Percentiles rank a stretch among this genome's conserved stretches.
These are phyloP conservation scores for Takifugu flavidus DNA, from an alignment of 2,113 vertebrate species.

Conservation along the genomic window DNA sequence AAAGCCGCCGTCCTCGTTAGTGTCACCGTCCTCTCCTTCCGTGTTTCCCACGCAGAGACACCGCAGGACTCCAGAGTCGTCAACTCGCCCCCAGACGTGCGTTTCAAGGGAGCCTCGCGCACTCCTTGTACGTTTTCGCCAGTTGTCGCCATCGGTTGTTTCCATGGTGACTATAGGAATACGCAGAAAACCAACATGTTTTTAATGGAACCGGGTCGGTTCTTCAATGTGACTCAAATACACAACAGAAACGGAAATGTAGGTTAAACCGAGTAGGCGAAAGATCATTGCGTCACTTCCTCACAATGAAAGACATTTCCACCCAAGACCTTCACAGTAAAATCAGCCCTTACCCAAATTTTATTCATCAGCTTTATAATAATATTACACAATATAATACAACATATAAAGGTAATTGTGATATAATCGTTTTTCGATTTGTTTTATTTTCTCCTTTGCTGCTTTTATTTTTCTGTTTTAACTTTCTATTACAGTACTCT, in stretches of 20 bases:
- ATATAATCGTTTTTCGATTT: too few species aligned
- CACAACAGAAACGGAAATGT: background rate
- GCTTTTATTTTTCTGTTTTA: too few species aligned
- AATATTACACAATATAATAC: too few species aligned
- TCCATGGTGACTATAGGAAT: conserved; percentile 38
- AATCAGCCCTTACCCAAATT: too few species aligned
- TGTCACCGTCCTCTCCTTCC: conserved; percentile 45
- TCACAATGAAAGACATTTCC: background rate
- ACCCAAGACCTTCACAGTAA: conserved; percentile 3
- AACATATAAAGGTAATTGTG: too few species aligned
- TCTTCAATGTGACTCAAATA: background rate
- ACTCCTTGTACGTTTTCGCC: conserved; percentile 51
- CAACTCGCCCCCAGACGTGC: conserved; percentile 18
- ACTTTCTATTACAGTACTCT: too few species aligned
- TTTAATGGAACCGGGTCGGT: background rate
- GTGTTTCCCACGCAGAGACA: conserved; percentile 59
- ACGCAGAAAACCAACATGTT: conserved; percentile 7
- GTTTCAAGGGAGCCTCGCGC: conserved; percentile 29
- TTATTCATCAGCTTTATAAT: too few species aligned
- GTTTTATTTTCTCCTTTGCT: too few species aligned
- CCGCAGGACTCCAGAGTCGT: conserved; percentile 49
- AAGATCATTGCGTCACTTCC: background rate
- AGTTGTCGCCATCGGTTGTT: conserved; percentile 14
- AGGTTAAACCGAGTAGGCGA: background rate
- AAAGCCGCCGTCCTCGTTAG: conserved; percentile 40